Evolutionary conservation across 2,797 vertebrate genomes (phyloP).

Genomic region (Serranus cabrilla): DNA sequence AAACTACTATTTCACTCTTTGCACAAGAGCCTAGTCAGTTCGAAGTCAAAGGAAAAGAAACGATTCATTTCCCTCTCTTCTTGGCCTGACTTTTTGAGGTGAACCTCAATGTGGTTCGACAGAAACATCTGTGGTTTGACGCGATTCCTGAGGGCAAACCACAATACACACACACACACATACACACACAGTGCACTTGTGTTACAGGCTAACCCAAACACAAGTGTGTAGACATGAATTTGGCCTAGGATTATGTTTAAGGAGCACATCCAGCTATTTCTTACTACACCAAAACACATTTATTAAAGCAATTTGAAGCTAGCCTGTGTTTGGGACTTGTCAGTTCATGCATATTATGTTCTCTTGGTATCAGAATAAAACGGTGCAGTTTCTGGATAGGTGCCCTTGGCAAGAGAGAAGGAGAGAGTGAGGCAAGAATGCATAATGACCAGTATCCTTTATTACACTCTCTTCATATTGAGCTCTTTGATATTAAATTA

Average conservation of each 20-base stretch:
- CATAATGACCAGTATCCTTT: constrained; percentile 49
- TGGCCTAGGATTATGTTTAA: constrained; percentile 32
- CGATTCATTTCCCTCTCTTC: constrained; percentile 46
- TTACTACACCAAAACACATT: constrained; percentile 39
- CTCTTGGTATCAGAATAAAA: constrained; percentile 43
- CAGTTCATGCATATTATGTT: constrained; percentile 60
- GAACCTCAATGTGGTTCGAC: constrained; percentile 66
- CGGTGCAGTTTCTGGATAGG: constrained; percentile 40
- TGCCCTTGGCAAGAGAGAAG: constrained; percentile 44
- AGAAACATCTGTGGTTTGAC: constrained; percentile 71
- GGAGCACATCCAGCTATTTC: constrained; percentile 48
- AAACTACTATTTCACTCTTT: constrained; percentile 26
- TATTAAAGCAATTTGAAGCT: constrained; percentile 44
- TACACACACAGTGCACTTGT: constrained; percentile 14
- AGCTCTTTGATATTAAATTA: constrained; percentile 58
- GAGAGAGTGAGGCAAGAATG: constrained; percentile 44
- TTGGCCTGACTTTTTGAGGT: constrained; percentile 60
- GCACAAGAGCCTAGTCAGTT: constrained; percentile 14
- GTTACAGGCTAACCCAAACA: constrained; percentile 45
- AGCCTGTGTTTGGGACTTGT: constrained; percentile 37
- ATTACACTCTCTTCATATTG: constrained; percentile 40
- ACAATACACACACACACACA: constrained; percentile 42
- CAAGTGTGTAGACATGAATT: constrained; percentile 21
- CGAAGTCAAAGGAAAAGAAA: constrained; percentile 49
- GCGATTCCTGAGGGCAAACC: constrained; percentile 62